Evolutionary conservation across 2,113 vertebrate species (phyloP).

Genomic region (Rhea americana): DNA sequence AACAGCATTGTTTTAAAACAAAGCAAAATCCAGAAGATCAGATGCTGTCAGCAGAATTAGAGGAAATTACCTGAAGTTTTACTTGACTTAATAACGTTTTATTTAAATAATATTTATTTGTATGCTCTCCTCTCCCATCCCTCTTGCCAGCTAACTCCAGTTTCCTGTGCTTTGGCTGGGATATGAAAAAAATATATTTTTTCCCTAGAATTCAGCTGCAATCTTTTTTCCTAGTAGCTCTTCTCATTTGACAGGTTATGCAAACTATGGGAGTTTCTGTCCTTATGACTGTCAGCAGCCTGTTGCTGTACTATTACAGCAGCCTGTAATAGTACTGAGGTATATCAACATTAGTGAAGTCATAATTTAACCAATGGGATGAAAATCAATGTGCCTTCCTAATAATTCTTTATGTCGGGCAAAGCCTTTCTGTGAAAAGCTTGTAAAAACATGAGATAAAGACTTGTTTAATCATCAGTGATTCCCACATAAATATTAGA

Average conservation of each 20-base stretch:
- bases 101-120: slow-evolving; percentile 14
- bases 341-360: background rate
- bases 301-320: background rate
- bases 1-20: slow-evolving; percentile 44
- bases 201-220: background rate
- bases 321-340: background rate
- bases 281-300: background rate
- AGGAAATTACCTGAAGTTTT: slow-evolving; percentile 62
- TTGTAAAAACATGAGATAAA: background rate
- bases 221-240: background rate
- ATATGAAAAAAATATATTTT: background rate
- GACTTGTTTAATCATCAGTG: slow-evolving; percentile 1
- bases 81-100: slow-evolving; percentile 11
- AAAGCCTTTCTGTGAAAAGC: background rate
- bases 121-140: background rate
- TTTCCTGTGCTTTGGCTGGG: slow-evolving; percentile 46
- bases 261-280: background rate
- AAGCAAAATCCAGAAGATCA: slow-evolving; percentile 42
- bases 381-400: slow-evolving; percentile 1
- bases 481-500: background rate
- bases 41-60: slow-evolving; percentile 33
- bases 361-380: background rate
- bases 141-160: background rate
- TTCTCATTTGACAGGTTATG: background rate
- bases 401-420: background rate